Conservation (phyloP, 2,797 vertebrate genomes). For the Enoplosus armatus region DNA sequence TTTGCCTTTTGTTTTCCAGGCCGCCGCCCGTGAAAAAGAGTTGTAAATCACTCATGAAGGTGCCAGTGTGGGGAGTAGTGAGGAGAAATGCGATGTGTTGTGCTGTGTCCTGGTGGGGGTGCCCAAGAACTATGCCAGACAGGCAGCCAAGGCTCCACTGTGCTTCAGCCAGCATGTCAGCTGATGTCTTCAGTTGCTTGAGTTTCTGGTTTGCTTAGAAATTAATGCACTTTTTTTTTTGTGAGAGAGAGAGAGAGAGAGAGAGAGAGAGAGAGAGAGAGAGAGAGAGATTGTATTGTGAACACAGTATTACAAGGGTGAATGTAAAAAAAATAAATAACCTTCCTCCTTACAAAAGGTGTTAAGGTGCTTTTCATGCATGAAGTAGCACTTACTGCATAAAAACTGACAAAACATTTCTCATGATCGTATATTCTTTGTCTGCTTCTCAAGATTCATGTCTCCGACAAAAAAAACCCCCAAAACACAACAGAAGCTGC, state of each 20-base stretch:
- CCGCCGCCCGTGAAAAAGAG: slow-evolving; percentile 34
- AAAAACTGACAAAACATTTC: slow-evolving; percentile 5
- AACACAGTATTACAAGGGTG: not conserved
- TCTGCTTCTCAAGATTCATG: not conserved
- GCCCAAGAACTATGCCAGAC: slow-evolving; percentile 48
- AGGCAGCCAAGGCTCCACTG: not conserved
- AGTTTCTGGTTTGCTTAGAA: not conserved
- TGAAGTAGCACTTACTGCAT: not conserved
- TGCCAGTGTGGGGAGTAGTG: not conserved
- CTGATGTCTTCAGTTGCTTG: not conserved
- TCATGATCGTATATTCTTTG: slow-evolving; percentile 10
- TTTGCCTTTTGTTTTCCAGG: slow-evolving; percentile 41
- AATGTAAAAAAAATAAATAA: not conserved
- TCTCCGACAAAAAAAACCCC: slow-evolving; percentile 9
- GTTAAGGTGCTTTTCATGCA: not conserved
- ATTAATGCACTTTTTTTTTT: not conserved
- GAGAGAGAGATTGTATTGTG: not conserved
- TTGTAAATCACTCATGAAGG: slow-evolving; percentile 20
- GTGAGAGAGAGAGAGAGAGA: too few relatives aligned
- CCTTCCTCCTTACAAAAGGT: not conserved
- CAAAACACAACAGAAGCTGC: slow-evolving; percentile 29
- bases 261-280: too few relatives aligned
- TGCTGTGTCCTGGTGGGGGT: slow-evolving; percentile 53
- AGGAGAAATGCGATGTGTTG: slow-evolving; percentile 3
- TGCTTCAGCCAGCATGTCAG: not conserved